Conservation (phyloP, 2,888 invertebrate genomes). For the Priocnemis perturbator region DNA sequence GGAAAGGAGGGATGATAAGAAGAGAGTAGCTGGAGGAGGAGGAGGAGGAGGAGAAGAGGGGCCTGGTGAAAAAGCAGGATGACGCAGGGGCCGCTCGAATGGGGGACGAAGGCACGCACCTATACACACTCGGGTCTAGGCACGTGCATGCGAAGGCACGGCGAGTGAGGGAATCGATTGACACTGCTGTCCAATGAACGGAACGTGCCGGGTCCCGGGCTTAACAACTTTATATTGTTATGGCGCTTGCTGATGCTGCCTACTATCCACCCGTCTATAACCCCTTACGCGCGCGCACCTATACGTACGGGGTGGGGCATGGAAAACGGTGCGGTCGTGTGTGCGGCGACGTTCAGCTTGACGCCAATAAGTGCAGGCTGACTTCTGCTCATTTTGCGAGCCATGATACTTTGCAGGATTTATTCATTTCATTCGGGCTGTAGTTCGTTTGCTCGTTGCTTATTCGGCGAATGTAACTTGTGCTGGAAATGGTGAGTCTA, state of each 20-base stretch:
- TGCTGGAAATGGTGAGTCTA: too few relatives aligned
- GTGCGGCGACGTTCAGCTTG: too few relatives aligned
- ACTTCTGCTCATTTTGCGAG: too few relatives aligned
- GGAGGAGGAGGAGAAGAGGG: not conserved
- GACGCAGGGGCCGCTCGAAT: not conserved
- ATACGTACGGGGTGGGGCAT: too few relatives aligned
- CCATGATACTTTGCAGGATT: too few relatives aligned
- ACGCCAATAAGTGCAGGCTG: too few relatives aligned
- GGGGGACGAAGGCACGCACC: not conserved
- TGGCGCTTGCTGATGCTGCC: slow-evolving; percentile 29
- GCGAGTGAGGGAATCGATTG: slow-evolving; percentile 17
- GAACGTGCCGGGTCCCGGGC: slow-evolving; percentile 24
- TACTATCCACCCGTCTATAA: slow-evolving; percentile 6
- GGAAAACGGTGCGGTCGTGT: too few relatives aligned
- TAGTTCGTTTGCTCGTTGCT: too few relatives aligned
- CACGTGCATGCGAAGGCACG: slow-evolving; percentile 4
- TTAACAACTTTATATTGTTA: slow-evolving; percentile 46
- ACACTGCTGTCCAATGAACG: slow-evolving; percentile 40
- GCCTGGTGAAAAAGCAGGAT: not conserved
- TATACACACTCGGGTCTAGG: not conserved
- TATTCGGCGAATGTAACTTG: too few relatives aligned
- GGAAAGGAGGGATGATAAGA: not conserved
- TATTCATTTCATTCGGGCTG: too few relatives aligned
- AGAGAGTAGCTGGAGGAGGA: not conserved
- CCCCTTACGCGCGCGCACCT: not conserved